phyloP scores from a whole-genome alignment of 2,113 vertebrate species.

The Heterotilapia buettikoferi region DNA sequence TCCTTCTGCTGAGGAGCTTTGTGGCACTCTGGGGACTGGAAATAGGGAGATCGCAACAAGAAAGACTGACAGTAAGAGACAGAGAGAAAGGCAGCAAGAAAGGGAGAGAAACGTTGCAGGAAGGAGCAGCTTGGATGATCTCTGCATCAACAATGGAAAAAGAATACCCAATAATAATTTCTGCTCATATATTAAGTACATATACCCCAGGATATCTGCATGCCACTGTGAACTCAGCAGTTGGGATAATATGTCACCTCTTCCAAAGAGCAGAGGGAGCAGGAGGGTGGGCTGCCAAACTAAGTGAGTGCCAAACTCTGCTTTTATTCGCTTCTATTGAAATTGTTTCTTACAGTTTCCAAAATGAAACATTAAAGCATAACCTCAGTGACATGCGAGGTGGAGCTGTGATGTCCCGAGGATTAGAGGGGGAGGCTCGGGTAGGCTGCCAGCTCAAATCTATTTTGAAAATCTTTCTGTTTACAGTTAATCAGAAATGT shows the following conservation, averaged over 20 bases:
- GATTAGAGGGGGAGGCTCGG: neutral
- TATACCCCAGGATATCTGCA: constrained; percentile 4
- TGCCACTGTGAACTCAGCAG: constrained; percentile 22
- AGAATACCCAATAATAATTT: constrained; percentile 31
- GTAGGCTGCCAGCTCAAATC: neutral
- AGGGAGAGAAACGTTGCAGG: neutral
- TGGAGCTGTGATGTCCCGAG: neutral
- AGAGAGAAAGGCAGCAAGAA: neutral
- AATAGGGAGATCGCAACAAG: constrained; percentile 22
- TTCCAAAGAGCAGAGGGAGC: neutral
- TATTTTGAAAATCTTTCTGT: neutral
- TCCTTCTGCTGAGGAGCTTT: constrained; percentile 30
- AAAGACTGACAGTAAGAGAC: constrained; percentile 16
- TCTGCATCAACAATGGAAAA: constrained; percentile 2
- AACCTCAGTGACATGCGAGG: neutral
- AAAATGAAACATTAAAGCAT: neutral
- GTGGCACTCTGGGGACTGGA: constrained; percentile 51
- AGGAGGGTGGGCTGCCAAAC: neutral
- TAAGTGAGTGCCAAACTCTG: neutral
- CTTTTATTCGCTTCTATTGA: neutral
- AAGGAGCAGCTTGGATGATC: neutral
- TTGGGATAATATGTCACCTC: neutral
- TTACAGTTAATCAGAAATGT: neutral
- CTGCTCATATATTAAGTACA: constrained; percentile 32
- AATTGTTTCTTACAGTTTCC: neutral